These are phyloP conservation scores for Ammospiza maritima DNA, from an alignment of 2,797 vertebrate species.

Conservation along the genomic window DNA sequence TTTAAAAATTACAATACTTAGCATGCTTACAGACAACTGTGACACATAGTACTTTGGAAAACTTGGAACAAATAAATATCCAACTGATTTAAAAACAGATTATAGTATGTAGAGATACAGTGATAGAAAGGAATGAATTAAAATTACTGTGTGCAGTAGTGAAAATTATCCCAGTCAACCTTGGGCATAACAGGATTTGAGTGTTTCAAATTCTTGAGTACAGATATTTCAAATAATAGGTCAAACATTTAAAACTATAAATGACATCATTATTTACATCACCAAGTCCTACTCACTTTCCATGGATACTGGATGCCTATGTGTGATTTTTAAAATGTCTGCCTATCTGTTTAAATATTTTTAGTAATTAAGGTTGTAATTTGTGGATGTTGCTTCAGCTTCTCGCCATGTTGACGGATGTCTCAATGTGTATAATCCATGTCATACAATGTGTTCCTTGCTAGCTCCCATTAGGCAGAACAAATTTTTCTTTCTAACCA, in stretches of 20 bases:
- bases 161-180: background rate
- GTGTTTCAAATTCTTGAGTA: background rate
- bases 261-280: constrained; percentile 5
- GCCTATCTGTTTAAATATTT: constrained; percentile 60
- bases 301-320: background rate
- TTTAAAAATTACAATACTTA: background rate
- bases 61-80: background rate
- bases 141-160: background rate
- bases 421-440: constrained; percentile 55
- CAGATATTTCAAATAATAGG: background rate
- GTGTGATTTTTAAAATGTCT: constrained; percentile 38
- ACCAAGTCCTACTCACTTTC: background rate
- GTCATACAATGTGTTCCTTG: constrained; percentile 51
- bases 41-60: background rate
- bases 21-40: background rate
- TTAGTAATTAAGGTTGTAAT: constrained; percentile 63
- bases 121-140: background rate
- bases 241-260: background rate
- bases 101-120: background rate
- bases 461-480: constrained; percentile 33
- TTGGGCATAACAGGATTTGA: background rate
- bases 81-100: background rate
- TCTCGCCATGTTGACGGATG: constrained; percentile 56
- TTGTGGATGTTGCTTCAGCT: constrained; percentile 58
- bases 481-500: constrained; percentile 19